Percentiles rank a stretch among this genome's conserved stretches.
These are phyloP conservation scores for Aelia acuminata DNA, from an alignment of 2,888 invertebrate genomes.

Conservation along the genomic window DNA sequence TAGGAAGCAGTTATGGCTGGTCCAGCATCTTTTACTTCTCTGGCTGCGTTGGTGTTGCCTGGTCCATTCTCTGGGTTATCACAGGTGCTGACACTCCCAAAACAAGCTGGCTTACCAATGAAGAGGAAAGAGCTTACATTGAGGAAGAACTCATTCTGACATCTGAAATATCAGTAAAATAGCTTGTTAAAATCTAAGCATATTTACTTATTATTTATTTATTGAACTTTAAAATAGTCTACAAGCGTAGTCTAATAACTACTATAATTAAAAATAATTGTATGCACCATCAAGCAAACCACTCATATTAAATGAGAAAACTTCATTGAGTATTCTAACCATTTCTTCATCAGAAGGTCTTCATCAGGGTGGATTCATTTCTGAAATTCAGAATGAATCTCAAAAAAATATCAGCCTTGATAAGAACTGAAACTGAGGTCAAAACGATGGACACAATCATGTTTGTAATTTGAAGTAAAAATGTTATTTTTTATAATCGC, in stretches of 20 bases:
- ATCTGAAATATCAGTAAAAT: slow-evolving; percentile 43
- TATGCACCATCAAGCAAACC: too few relatives aligned
- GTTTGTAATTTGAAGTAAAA: too few relatives aligned
- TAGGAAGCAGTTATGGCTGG: slow-evolving; percentile 75
- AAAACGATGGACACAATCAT: too few relatives aligned
- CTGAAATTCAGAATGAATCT: too few relatives aligned
- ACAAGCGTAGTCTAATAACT: background rate
- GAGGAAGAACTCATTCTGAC: slow-evolving; percentile 71
- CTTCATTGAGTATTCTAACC: too few relatives aligned
- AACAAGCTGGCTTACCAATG: slow-evolving; percentile 73
- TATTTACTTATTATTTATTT: background rate
- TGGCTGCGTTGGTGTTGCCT: slow-evolving; percentile 76
- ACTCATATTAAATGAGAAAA: too few relatives aligned
- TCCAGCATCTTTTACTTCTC: slow-evolving; percentile 83
- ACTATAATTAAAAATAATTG: too few relatives aligned
- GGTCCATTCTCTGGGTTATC: slow-evolving; percentile 75
- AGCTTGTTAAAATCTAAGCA: background rate
- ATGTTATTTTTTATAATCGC: too few relatives aligned
- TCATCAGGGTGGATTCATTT: too few relatives aligned
- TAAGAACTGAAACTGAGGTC: too few relatives aligned
- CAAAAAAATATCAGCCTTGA: too few relatives aligned
- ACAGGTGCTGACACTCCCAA: slow-evolving; percentile 79
- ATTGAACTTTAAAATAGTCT: background rate
- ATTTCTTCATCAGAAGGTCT: too few relatives aligned
- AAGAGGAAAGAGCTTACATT: slow-evolving; percentile 78